A percentile compares a stretch with the other conserved stretches of the same genome.
phyloP scores from a whole-genome alignment of 2,797 vertebrate genomes.

The Erethizon dorsatum region DNA sequence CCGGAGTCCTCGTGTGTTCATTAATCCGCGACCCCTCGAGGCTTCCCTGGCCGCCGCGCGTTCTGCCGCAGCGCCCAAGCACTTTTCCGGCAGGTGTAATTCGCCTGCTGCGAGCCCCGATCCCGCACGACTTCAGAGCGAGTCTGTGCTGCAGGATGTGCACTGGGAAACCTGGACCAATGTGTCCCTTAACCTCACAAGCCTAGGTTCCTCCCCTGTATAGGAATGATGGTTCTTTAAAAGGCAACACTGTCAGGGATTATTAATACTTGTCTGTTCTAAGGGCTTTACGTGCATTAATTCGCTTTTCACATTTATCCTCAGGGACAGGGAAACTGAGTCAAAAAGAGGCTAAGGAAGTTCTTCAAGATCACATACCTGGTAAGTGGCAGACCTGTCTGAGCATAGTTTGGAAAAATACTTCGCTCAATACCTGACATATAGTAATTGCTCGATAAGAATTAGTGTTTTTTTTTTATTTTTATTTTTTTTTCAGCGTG shows the following conservation, averaged over 20 bases:
- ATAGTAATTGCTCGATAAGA: background rate
- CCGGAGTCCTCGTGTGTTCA: background rate
- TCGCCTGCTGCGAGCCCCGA: background rate
- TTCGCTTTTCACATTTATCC: background rate
- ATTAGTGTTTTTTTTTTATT: background rate
- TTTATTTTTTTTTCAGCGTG: background rate
- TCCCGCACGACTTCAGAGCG: background rate
- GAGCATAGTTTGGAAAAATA: background rate
- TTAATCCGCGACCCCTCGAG: background rate
- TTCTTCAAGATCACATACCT: background rate
- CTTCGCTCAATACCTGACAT: background rate
- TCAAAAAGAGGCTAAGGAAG: slow-evolving; percentile 10
- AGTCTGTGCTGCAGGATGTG: background rate
- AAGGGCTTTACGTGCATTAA: background rate
- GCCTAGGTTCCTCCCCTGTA: background rate
- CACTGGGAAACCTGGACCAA: background rate
- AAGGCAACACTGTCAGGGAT: background rate
- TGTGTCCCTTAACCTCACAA: background rate
- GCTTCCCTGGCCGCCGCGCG: background rate
- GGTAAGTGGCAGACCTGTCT: background rate
- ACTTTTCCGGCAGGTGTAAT: background rate
- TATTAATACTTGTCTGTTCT: background rate
- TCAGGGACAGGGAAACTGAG: slow-evolving; percentile 38
- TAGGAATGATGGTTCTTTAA: background rate
- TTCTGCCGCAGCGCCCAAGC: background rate